phyloP scores from a whole-genome alignment of 2,888 invertebrate species.

The Cosmopolites sordidus region DNA sequence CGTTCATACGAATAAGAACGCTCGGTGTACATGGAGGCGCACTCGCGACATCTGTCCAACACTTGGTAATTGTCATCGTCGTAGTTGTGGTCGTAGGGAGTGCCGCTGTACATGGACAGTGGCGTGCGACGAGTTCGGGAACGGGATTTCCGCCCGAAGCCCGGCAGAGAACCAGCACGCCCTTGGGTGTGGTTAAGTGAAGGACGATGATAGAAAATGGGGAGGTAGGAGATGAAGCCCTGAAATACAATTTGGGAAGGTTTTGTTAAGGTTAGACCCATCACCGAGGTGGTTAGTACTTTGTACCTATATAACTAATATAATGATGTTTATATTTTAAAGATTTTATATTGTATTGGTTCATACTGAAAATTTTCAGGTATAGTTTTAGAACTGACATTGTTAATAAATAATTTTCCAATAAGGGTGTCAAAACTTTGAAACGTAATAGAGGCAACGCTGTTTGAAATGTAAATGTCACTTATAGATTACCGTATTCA shows the following conservation, averaged over 20 bases:
- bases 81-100: not conserved
- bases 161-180: constrained; percentile 8
- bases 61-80: not conserved
- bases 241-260: constrained; percentile 46
- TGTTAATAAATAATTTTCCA: too few relatives aligned
- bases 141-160: constrained; percentile 42
- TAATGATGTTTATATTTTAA: too few relatives aligned
- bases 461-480: too few relatives aligned
- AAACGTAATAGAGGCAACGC: too few relatives aligned
- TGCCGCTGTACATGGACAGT: constrained; percentile 45
- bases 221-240: constrained; percentile 55
- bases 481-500: too few relatives aligned
- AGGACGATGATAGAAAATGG: not conserved
- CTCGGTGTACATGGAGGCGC: constrained; percentile 18
- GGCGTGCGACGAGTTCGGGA: constrained; percentile 38
- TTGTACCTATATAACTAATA: too few relatives aligned
- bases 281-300: constrained; percentile 17
- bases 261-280: constrained; percentile 14
- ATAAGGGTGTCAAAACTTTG: too few relatives aligned
- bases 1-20: constrained; percentile 14
- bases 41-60: constrained; percentile 16
- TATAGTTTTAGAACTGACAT: too few relatives aligned
- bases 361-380: too few relatives aligned
- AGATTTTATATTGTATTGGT: too few relatives aligned
- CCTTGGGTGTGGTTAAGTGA: not conserved